phyloP scores from a whole-genome alignment of 2,797 vertebrate genomes.

The Schizopygopsis malacanthus region DNA sequence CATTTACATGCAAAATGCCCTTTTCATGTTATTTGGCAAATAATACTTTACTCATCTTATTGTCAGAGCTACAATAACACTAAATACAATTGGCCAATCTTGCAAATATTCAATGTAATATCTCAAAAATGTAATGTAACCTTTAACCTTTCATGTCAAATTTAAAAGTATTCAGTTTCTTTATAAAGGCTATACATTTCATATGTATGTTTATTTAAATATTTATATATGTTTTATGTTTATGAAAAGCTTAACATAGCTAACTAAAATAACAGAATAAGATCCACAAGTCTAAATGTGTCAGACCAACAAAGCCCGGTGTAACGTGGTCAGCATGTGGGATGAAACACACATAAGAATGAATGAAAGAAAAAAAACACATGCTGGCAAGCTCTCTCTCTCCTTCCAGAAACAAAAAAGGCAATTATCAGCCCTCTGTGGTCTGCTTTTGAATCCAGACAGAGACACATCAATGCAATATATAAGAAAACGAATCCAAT shows the following conservation, averaged over 20 bases:
- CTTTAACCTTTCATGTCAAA: neutral
- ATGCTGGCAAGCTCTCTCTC: conserved; percentile 8
- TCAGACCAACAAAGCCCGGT: conserved; percentile 38
- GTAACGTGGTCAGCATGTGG: conserved; percentile 12
- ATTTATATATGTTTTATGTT: neutral
- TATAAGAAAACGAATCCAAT: conserved; percentile 20
- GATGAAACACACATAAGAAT: conserved; percentile 21
- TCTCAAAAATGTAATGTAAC: neutral
- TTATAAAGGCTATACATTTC: neutral
- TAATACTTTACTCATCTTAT: conserved; percentile 13
- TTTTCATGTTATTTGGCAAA: neutral
- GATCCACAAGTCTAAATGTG: neutral
- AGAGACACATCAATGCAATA: neutral
- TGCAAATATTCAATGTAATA: neutral
- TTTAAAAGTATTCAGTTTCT: neutral
- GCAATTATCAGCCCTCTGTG: conserved; percentile 26
- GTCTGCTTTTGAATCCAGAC: neutral
- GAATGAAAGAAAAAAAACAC: conserved; percentile 19
- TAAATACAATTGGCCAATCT: neutral
- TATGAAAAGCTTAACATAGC: conserved; percentile 2
- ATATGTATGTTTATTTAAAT: neutral
- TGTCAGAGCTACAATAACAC: conserved; percentile 23
- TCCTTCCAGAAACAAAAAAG: conserved; percentile 40
- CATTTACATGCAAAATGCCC: neutral
- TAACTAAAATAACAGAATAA: neutral